phyloP scores from a whole-genome alignment of 2,888 invertebrate species.

The Ypsolopha scabrella region DNA sequence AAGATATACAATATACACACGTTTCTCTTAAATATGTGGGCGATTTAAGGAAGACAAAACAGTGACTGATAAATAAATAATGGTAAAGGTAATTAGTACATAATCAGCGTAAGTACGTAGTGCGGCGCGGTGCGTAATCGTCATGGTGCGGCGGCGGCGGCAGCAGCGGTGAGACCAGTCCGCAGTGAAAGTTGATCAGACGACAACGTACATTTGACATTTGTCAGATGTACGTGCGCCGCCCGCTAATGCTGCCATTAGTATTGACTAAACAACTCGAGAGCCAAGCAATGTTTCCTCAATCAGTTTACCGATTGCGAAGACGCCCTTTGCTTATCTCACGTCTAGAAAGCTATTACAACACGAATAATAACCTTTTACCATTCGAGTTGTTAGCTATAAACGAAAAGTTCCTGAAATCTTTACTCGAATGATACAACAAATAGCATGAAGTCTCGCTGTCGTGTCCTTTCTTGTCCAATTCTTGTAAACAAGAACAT shows the following conservation, averaged over 20 bases:
- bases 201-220: slow-evolving; percentile 23
- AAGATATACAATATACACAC: neutral
- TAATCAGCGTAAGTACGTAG: neutral
- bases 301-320: neutral
- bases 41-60: too few relatives aligned
- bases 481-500: slow-evolving; percentile 20
- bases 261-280: slow-evolving; percentile 11
- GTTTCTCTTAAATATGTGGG: neutral
- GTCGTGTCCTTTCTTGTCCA: neutral
- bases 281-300: neutral
- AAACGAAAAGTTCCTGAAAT: too few relatives aligned
- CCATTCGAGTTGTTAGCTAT: too few relatives aligned
- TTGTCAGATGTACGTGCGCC: slow-evolving; percentile 30
- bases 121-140: neutral
- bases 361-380: too few relatives aligned
- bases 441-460: too few relatives aligned
- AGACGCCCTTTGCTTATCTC: neutral
- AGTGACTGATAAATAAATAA: neutral
- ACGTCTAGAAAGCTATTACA: neutral
- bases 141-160: neutral
- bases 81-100: neutral
- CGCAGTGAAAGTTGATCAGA: slow-evolving; percentile 46
- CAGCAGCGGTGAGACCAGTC: slow-evolving; percentile 17
- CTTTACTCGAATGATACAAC: too few relatives aligned
- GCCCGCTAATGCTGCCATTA: slow-evolving; percentile 20